These are phyloP conservation scores for Erannis defoliaria DNA, from an alignment of 2,888 invertebrate species.

Conservation along the genomic window DNA sequence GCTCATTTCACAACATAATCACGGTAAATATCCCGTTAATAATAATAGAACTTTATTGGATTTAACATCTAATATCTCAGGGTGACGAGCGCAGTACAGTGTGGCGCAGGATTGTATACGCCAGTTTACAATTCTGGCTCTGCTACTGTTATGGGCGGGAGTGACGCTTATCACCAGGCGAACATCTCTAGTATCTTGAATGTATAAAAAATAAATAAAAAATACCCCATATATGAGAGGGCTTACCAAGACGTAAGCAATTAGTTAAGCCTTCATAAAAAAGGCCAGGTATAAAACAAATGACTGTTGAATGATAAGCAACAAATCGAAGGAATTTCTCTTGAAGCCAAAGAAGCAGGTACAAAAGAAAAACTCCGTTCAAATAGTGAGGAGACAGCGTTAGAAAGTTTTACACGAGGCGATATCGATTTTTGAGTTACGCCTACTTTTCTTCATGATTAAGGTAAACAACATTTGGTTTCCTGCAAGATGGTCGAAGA, in stretches of 20 bases:
- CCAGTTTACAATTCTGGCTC: no score
- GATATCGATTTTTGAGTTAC: not conserved
- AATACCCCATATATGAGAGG: not conserved
- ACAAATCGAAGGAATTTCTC: slow-evolving; percentile 44
- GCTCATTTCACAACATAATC: no score
- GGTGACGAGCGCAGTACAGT: no score
- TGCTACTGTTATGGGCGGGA: no score
- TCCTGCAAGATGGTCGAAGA: no score
- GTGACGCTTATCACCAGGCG: no score
- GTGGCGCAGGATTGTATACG: no score
- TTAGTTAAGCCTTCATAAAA: slow-evolving; percentile 15
- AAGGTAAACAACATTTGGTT: not conserved
- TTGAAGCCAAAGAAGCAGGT: slow-evolving; percentile 30
- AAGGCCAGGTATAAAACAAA: slow-evolving; percentile 24
- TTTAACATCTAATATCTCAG: no score
- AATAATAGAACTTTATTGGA: no score
- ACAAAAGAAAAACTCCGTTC: slow-evolving; percentile 65
- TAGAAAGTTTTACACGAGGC: slow-evolving; percentile 1
- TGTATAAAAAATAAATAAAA: no score
- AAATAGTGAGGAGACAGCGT: slow-evolving; percentile 70
- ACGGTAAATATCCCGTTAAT: no score
- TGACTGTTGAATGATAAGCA: slow-evolving; percentile 36
- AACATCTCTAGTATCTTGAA: no score
- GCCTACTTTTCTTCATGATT: not conserved
- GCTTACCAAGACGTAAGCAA: slow-evolving; percentile 17